These are phyloP conservation scores for Melanerpes aurifrons DNA, from an alignment of 2,113 vertebrate genomes.

Conservation along the genomic window DNA sequence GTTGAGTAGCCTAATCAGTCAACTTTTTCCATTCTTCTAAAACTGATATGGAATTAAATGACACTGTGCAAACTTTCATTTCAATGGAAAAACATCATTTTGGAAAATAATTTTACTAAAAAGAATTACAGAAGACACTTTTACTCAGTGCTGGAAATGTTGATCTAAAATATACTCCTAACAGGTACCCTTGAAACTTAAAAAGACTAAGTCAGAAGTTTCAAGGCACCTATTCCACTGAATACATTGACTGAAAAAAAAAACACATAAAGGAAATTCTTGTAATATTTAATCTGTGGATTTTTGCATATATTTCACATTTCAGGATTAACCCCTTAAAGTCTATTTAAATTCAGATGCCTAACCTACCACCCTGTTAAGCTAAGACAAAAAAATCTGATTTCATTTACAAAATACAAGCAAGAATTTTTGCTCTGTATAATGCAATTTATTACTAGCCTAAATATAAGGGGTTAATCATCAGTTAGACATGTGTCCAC, in stretches of 20 bases:
- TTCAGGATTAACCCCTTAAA: conserved; percentile 85
- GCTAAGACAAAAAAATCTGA: neutral
- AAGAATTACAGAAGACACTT: neutral
- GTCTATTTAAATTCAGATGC: conserved; percentile 63
- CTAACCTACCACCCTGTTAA: conserved; percentile 51
- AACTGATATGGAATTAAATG: conserved; percentile 44
- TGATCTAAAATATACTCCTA: neutral
- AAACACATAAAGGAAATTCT: conserved; percentile 5
- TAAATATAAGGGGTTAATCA: conserved; percentile 86
- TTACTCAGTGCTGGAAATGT: neutral
- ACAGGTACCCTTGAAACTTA: neutral
- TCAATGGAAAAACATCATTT: neutral
- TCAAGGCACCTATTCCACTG: conserved; percentile 60
- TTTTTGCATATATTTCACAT: conserved; percentile 81
- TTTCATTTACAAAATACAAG: too few relatives aligned
- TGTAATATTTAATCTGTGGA: conserved; percentile 77
- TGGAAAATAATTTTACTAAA: neutral
- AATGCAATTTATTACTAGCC: conserved; percentile 1
- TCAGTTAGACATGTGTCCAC: conserved; percentile 83
- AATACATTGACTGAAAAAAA: conserved; percentile 43
- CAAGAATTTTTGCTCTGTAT: too few relatives aligned
- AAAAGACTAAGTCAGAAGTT: neutral
- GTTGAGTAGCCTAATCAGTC: neutral
- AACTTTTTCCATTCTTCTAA: conserved; percentile 3
- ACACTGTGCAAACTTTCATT: conserved; percentile 34